phyloP scores from a whole-genome alignment of 2,797 vertebrate species.

The Fratercula arctica region DNA sequence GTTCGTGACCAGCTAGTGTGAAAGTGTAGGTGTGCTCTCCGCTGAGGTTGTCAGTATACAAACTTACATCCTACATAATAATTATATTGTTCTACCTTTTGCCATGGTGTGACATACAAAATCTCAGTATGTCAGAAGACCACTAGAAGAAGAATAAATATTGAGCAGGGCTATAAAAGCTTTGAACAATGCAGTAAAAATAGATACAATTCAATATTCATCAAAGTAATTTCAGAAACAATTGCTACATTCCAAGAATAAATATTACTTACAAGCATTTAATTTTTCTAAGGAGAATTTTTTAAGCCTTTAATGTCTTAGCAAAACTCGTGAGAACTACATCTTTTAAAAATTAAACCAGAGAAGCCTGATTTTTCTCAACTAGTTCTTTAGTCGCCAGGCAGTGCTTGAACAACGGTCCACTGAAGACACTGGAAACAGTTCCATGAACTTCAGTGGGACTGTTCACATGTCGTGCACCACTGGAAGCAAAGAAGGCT shows the following conservation, averaged over 20 bases:
- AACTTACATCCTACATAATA: neutral
- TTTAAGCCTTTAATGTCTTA: neutral
- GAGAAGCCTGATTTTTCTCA: neutral
- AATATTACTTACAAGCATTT: neutral
- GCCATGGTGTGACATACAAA: neutral
- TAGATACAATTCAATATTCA: constrained; percentile 31
- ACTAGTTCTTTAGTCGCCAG: neutral
- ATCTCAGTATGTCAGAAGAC: neutral
- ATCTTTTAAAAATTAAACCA: neutral
- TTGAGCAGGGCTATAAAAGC: neutral
- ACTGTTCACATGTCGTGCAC: neutral
- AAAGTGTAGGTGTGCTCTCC: neutral
- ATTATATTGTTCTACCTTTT: neutral
- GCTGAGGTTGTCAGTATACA: neutral
- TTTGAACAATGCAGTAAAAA: constrained; percentile 14
- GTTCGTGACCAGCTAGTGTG: neutral
- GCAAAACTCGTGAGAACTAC: neutral
- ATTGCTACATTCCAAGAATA: neutral
- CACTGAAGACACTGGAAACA: neutral
- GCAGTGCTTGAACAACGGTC: neutral
- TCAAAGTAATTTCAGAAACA: constrained; percentile 28
- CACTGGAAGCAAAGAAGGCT: neutral
- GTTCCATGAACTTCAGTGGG: neutral
- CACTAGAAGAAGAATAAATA: neutral
- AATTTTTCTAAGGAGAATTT: neutral